Base-by-base conservation (phyloP, 1,140 invertebrate genomes). In the Drosophila teissieri region DNA sequence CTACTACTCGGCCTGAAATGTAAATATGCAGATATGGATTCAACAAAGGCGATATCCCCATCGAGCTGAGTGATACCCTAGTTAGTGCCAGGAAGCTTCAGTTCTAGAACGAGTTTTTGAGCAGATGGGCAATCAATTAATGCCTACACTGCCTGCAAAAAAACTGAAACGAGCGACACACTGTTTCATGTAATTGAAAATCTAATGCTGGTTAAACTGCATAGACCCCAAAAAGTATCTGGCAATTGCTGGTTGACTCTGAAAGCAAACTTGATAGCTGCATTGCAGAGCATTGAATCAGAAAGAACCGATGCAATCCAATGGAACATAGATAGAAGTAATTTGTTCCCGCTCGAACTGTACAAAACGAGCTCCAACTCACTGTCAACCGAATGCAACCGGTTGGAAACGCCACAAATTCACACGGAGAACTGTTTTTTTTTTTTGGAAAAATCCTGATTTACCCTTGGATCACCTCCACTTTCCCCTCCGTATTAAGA, bases 401-500 rank as follows among this genome's bases (percentile, higher is more conserved):
- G 60, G 64, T 68, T 24, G 27, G 17, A 64, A 22, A 58, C 42
- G 40, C 37, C 11, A 68, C 45, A 67, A 64, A 24, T 60, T 67
- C 49, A 46, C 45, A 24, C 15, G 8, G 24, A 49, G 48, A 68
- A 65, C 40, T 37, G 31, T 31, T 31, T 31, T 31, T 31, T 31
- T 31, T 31, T 31, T 31, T 39, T 39, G 12, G 37, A 39, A 39
- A 39, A 24, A 27, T 22, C 22, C 53, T 3, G 44, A 48, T 40
- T 22, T 49, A 40, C 46, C 31, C 60, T 49, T 64, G 60, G 37
- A 44, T 51, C 10, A 39, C 27, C 36, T 40, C 60, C 61, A 68
- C 64, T 68, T 68, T 68, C 64, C 64, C 64, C 64, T n/a, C 64
- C 64, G 52, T 68, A 52, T 68, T 19, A n/a, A 67, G 63, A 62